phyloP scores from a whole-genome alignment of 2,113 vertebrate species.

The Lepisosteus osseus region DNA sequence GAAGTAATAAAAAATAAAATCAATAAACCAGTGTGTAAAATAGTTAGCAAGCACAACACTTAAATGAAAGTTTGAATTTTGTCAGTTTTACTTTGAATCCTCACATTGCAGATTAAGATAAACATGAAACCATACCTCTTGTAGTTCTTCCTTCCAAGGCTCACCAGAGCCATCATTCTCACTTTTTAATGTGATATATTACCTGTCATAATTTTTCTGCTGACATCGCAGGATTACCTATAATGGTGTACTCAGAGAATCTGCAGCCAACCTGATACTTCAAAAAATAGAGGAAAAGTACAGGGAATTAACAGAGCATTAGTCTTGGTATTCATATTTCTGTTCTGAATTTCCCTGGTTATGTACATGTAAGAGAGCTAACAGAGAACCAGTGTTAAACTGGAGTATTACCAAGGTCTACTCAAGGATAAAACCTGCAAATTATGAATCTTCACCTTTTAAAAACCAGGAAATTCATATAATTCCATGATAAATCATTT shows the following conservation, averaged over 20 bases:
- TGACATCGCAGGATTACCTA: slow-evolving; percentile 10
- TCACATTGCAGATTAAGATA: background rate
- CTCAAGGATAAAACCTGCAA: background rate
- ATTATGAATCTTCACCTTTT: background rate
- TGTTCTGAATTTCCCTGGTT: background rate
- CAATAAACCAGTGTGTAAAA: background rate
- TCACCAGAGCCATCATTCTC: slow-evolving; percentile 1
- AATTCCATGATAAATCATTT: too few species aligned
- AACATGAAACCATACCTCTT: background rate
- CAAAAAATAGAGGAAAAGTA: background rate
- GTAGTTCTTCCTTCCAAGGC: background rate
- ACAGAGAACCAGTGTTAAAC: background rate
- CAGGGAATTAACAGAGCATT: slow-evolving; percentile 11
- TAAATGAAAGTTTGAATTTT: background rate
- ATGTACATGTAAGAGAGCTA: background rate
- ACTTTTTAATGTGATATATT: slow-evolving; percentile 17
- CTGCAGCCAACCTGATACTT: slow-evolving; percentile 8
- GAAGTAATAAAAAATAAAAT: too few species aligned
- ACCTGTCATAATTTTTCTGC: slow-evolving; percentile 9
- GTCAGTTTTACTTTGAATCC: background rate
- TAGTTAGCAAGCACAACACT: background rate
- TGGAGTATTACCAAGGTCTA: background rate
- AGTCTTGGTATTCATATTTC: background rate
- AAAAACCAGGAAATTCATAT: background rate
- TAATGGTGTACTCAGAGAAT: slow-evolving; percentile 5